Evolutionary conservation across 2,113 vertebrate species (phyloP).

Genomic region (Peromyscus californicus): DNA sequence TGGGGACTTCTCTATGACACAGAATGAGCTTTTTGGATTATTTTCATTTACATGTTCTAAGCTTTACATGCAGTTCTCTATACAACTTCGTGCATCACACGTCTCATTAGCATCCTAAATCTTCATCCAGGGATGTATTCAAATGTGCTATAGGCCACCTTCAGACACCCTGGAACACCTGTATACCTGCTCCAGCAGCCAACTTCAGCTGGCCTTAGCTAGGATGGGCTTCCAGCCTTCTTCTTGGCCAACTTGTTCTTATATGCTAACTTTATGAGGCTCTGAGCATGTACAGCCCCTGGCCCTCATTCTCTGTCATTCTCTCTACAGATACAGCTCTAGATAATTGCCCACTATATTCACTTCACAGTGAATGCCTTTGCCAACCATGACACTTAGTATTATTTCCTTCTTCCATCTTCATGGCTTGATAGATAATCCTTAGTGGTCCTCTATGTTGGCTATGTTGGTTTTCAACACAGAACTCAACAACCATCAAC

Average conservation of each 20-base stretch:
- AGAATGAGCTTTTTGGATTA: background rate
- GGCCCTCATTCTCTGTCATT: background rate
- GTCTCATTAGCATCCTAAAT: background rate
- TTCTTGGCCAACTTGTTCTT: background rate
- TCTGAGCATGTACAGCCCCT: too few relatives aligned
- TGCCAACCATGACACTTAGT: background rate
- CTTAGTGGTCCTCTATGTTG: background rate
- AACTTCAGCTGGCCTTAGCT: background rate
- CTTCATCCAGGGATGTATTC: background rate
- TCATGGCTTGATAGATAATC: rapidly evolving
- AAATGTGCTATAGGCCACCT: background rate
- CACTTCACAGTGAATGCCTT: background rate
- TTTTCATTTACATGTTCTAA: background rate
- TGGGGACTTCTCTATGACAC: background rate
- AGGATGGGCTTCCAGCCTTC: background rate
- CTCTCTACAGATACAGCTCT: background rate
- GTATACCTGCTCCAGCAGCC: background rate
- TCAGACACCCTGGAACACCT: background rate
- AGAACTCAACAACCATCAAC: background rate
- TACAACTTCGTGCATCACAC: background rate
- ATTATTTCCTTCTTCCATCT: background rate
- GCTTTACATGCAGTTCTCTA: background rate
- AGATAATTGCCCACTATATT: background rate
- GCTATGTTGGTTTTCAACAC: background rate
- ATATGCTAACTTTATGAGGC: background rate